These are phyloP conservation scores for Slavum lentiscoides DNA, from an alignment of 2,888 invertebrate species.

Conservation along the genomic window DNA sequence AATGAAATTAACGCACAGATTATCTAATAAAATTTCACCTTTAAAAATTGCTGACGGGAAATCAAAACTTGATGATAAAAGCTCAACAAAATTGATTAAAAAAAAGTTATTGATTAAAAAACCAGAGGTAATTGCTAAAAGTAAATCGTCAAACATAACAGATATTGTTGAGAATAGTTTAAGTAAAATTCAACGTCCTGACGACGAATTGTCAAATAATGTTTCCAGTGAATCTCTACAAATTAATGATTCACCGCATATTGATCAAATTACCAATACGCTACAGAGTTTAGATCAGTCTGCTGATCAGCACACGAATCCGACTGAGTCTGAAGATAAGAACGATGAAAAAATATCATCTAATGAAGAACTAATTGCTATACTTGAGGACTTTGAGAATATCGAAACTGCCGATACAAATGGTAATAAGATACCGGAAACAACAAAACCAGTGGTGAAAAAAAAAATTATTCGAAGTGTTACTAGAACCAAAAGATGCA, in stretches of 20 bases:
- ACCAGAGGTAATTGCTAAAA: not conserved
- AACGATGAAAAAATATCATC: slow-evolving; percentile 45
- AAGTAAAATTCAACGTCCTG: not conserved
- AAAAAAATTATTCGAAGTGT: slow-evolving; percentile 28
- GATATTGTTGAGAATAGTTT: slow-evolving; percentile 11
- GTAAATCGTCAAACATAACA: not conserved
- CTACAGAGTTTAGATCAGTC: slow-evolving; percentile 37
- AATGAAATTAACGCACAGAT: slow-evolving; percentile 63
- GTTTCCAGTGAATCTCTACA: not conserved
- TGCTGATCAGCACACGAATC: slow-evolving; percentile 22
- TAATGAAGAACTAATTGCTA: slow-evolving; percentile 49
- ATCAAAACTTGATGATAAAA: slow-evolving; percentile 11
- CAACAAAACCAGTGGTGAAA: slow-evolving; percentile 6
- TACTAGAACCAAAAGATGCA: slow-evolving; percentile 51
- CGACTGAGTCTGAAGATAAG: slow-evolving; percentile 38
- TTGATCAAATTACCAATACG: slow-evolving; percentile 37
- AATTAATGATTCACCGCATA: slow-evolving; percentile 28
- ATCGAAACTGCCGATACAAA: slow-evolving; percentile 40
- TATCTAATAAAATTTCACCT: slow-evolving; percentile 58
- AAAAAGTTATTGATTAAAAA: slow-evolving; percentile 21
- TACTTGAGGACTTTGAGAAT: slow-evolving; percentile 48
- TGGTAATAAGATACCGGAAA: slow-evolving; percentile 22
- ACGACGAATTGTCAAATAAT: slow-evolving; percentile 4
- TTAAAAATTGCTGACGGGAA: slow-evolving; percentile 17
- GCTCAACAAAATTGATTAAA: slow-evolving; percentile 7